A percentile compares a stretch with the other conserved stretches of the same genome.
phyloP scores from a whole-genome alignment of 2,113 vertebrate species.

The Siphamia tubifer region DNA sequence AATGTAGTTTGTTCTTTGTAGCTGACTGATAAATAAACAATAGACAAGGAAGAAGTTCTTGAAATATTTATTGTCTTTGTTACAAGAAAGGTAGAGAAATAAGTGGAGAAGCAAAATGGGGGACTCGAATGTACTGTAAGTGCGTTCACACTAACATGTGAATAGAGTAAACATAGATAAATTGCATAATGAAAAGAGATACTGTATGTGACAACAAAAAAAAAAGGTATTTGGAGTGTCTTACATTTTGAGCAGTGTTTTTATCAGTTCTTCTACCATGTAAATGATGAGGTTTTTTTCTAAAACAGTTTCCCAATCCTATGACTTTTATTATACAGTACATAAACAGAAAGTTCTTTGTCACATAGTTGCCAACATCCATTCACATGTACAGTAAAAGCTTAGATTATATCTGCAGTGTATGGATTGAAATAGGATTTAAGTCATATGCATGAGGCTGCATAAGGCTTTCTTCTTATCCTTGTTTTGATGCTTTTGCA shows the following conservation, averaged over 20 bases:
- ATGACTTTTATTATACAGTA: neutral
- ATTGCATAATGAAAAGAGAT: neutral
- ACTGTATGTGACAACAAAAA: too few species aligned
- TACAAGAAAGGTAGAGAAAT: constrained; percentile 44
- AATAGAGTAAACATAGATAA: neutral
- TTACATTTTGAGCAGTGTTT: too few species aligned
- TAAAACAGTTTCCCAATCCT: neutral
- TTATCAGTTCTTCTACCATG: neutral
- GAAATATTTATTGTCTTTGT: constrained; percentile 79
- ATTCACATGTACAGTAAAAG: neutral
- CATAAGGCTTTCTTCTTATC: neutral
- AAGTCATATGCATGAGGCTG: constrained; percentile 3
- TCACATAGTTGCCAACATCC: neutral
- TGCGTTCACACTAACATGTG: neutral
- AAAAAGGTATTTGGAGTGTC: too few species aligned
- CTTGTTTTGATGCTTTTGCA: neutral
- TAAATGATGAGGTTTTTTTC: neutral
- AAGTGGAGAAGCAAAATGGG: constrained; percentile 21
- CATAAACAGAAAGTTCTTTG: neutral
- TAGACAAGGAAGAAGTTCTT: constrained; percentile 61
- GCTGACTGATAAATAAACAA: constrained; percentile 77
- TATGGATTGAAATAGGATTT: neutral
- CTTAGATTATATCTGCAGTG: constrained; percentile 1
- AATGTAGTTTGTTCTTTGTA: constrained; percentile 60
- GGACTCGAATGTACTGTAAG: neutral